These are phyloP conservation scores for Cricetomys ansorgei DNA, from an alignment of 2,113 vertebrate genomes.

Conservation along the genomic window DNA sequence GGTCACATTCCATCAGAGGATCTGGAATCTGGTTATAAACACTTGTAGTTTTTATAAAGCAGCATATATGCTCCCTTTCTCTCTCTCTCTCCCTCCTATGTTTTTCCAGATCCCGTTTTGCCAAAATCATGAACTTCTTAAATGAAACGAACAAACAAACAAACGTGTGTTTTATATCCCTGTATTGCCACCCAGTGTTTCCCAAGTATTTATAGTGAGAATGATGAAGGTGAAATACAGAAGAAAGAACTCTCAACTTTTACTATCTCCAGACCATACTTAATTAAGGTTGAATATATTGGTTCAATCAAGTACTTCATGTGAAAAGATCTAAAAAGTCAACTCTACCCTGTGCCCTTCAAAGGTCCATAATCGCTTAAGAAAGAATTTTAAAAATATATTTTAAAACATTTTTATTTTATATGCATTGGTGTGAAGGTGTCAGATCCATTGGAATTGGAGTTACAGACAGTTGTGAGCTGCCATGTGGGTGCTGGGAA, in stretches of 20 bases:
- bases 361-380: conserved; percentile 22
- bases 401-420: no score
- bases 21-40: not conserved
- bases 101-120: not conserved
- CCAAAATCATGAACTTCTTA: not conserved
- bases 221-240: not conserved
- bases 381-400: not conserved
- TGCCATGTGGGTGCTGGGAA: no score
- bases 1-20: not conserved
- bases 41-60: not conserved
- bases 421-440: no score
- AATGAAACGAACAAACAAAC: not conserved
- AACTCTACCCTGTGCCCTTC: not conserved
- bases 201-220: not conserved
- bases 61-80: not conserved
- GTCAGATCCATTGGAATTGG: no score
- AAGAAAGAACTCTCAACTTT: not conserved
- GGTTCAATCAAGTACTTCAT: not conserved
- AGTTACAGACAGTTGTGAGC: no score
- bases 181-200: not conserved
- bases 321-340: not conserved
- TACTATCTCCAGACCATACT: not conserved
- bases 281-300: not conserved
- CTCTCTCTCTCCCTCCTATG: not conserved
- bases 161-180: not conserved